Conservation (phyloP, 2,888 invertebrate genomes). For the Meganola albula region DNA sequence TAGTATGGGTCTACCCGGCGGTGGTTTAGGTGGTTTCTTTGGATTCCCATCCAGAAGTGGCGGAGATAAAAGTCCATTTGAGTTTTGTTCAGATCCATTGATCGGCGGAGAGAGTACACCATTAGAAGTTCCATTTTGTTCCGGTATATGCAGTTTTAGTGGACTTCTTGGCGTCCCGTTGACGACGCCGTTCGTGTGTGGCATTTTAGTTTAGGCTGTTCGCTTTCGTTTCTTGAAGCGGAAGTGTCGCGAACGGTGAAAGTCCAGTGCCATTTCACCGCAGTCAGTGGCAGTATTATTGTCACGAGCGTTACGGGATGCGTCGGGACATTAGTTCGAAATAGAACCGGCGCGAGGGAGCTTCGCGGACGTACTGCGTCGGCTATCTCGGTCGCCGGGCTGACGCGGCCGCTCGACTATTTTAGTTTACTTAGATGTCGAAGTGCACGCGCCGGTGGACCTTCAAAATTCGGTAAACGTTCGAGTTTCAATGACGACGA, state of each 20-base stretch:
- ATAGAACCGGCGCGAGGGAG: constrained; percentile 75
- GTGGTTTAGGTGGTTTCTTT: constrained; percentile 67
- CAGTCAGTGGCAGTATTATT: constrained; percentile 56
- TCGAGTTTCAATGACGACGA: constrained; percentile 36
- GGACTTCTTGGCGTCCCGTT: constrained; percentile 34
- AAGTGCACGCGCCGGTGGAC: constrained; percentile 67
- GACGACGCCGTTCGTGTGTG: constrained; percentile 43
- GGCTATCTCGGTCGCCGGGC: constrained; percentile 75
- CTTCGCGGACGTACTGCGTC: constrained; percentile 69
- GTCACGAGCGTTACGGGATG: constrained; percentile 60
- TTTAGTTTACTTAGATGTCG: constrained; percentile 75
- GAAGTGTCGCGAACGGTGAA: constrained; percentile 62
- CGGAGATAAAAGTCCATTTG: constrained; percentile 60
- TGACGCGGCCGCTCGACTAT: constrained; percentile 64
- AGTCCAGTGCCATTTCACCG: constrained; percentile 73
- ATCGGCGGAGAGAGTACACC: constrained; percentile 32
- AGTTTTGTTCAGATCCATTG: constrained; percentile 44
- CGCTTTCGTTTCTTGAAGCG: constrained; percentile 66
- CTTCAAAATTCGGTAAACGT: constrained; percentile 47
- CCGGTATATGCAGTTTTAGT: constrained; percentile 59
- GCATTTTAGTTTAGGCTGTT: constrained; percentile 52
- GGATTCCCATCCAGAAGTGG: constrained; percentile 60
- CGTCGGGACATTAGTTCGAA: constrained; percentile 66
- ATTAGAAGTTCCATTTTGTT: constrained; percentile 38
- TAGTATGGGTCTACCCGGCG: constrained; percentile 52